Conservation (phyloP, 2,888 invertebrate species). For the Polymixis lichenea region DNA sequence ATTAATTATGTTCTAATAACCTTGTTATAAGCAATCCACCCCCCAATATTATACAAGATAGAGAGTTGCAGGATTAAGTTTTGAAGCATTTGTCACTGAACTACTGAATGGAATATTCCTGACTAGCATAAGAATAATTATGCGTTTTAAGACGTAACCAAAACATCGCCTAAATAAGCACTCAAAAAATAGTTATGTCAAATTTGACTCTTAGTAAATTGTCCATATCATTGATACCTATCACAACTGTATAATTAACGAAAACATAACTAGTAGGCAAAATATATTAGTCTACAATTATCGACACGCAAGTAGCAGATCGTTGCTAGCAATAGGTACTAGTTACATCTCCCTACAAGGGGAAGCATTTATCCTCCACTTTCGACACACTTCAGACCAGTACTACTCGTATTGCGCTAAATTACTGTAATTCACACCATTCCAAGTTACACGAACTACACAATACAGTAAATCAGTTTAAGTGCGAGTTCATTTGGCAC, state of each 20-base stretch:
- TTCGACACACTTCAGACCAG: neutral
- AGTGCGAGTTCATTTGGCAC: slow-evolving; percentile 38
- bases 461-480: slow-evolving; percentile 30
- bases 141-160: neutral
- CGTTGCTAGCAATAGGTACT: neutral
- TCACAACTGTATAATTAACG: too few species aligned
- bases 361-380: neutral
- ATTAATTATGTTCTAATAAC: neutral
- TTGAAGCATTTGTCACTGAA: neutral
- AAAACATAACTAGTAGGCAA: too few species aligned
- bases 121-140: neutral
- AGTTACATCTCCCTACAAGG: neutral
- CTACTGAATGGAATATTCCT: neutral
- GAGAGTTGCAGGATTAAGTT: neutral
- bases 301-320: neutral
- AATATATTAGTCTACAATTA: neutral
- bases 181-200: too few species aligned
- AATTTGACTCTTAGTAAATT: neutral
- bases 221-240: neutral
- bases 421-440: neutral
- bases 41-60: neutral
- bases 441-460: neutral
- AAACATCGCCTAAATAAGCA: neutral
- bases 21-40: neutral
- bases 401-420: neutral